Evolutionary conservation across 2,113 vertebrate species (phyloP), one percentile per base, ranked within the genome.

Genomic region (Hyperopisus bebe): DNA sequence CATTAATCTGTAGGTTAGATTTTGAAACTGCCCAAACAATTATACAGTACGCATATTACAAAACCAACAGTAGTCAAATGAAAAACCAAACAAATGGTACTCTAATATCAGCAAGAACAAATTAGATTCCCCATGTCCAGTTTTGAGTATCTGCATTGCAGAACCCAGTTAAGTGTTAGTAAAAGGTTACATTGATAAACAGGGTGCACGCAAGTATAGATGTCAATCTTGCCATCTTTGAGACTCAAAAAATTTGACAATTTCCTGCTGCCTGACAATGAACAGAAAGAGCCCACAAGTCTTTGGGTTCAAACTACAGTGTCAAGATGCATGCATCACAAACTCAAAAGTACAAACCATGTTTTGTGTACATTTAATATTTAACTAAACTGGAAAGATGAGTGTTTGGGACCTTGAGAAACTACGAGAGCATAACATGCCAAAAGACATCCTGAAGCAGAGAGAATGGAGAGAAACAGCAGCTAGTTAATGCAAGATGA

Each of bases 331-430:
- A 83, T 83, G 48, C n/a, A 17, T 53, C 24, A 39, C 10, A 86
- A 86, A 48, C 31, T 15, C 42, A n/a, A 83, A 83, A 11, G 44
- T 8, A 48, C 24, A 35, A 53, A 53, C 5, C 8, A 86, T 11
- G 13, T 46, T 46, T 48, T 10, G 11, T 86, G 27, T 44, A 74
- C 55, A 86, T 42, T 74, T 9, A 42, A 70, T n/a, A 70, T 39
- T 86, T 21, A 44, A 17, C 1, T 58, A 84, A n/a, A 58, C 91
- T 91, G 92, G 91, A 93, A 91, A 92, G 91, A 89, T 91, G 89
- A 89, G 58, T 8, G 85, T 89, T 89, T 21, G 31, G 90, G 90
- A 10, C 85, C 89, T 90, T 31, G 31, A 90, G 90, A 90, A 44
- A 46, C 83, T 80, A 91, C 90, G 89, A 91, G 55, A 91, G 87